Evolutionary conservation across 53 echinoderm and acorn worm species (phyloP).

Genomic region (Astropecten irregularis): DNA sequence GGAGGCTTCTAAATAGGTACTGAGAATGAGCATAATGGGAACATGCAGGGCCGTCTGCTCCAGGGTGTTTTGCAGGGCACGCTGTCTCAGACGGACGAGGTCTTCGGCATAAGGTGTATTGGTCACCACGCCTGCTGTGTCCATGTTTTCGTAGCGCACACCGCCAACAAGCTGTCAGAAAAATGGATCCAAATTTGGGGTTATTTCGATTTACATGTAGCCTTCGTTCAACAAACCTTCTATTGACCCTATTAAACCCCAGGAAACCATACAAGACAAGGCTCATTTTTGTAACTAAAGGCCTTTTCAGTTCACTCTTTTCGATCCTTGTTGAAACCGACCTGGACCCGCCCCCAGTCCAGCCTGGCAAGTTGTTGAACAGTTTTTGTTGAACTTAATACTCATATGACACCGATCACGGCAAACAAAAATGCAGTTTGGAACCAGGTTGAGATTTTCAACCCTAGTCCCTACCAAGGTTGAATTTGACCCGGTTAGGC

Average conservation of each 20-base stretch:
- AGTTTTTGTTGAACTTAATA: no score
- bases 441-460: no score
- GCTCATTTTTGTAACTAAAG: no score
- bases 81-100: constrained; percentile 27
- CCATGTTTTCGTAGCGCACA: constrained; percentile 8
- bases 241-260: neutral
- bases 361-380: no score
- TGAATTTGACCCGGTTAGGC: no score
- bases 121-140: constrained; percentile 19
- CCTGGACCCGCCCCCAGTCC: no score
- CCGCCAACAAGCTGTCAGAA: neutral
- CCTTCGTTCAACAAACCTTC: neutral
- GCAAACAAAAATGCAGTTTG: no score
- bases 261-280: no score
- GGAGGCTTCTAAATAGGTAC: constrained; percentile 52
- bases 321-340: no score
- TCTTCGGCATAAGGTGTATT: constrained; percentile 5
- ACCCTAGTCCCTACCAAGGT: no score
- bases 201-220: neutral
- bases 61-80: constrained; percentile 77
- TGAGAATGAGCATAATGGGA: constrained; percentile 43
- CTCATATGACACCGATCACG: no score
- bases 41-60: constrained; percentile 70
- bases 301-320: no score
- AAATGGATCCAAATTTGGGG: neutral